phyloP scores from a whole-genome alignment of 2,888 invertebrate species.

The Anaspis maculata region DNA sequence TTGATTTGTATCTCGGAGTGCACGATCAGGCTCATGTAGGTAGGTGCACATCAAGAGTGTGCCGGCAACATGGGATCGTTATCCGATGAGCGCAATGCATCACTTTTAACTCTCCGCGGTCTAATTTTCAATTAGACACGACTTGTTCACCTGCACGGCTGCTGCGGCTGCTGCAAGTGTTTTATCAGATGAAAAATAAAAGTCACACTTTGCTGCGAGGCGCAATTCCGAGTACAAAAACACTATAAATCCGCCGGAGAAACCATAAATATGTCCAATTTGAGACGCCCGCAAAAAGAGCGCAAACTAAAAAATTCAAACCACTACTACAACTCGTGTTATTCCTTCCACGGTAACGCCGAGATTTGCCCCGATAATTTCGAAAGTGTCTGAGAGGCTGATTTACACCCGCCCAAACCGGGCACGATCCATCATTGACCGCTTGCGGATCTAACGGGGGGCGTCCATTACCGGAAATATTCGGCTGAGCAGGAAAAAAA shows the following conservation, averaged over 20 bases:
- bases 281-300: constrained; percentile 5
- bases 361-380: constrained; percentile 25
- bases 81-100: too few relatives aligned
- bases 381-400: constrained; percentile 17
- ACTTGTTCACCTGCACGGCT: constrained; percentile 6
- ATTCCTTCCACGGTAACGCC: constrained; percentile 20
- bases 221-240: constrained; percentile 22
- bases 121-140: constrained; percentile 9
- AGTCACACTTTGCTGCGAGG: constrained; percentile 9
- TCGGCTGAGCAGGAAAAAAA: neutral
- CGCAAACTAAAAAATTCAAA: constrained; percentile 18
- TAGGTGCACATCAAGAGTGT: too few relatives aligned
- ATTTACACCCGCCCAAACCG: constrained; percentile 18
- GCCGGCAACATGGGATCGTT: too few relatives aligned
- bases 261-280: constrained; percentile 27
- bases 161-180: constrained; percentile 1
- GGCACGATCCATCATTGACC: too few relatives aligned
- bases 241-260: constrained; percentile 25
- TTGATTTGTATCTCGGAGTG: too few relatives aligned
- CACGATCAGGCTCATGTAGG: too few relatives aligned
- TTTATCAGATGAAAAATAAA: constrained; percentile 11
- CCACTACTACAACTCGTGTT: constrained; percentile 13
- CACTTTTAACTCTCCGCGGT: too few relatives aligned
- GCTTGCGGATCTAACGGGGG: neutral
- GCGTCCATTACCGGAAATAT: neutral